Evolutionary conservation across 2,797 vertebrate genomes (phyloP), one percentile per base, ranked within the genome.

Genomic region (Onychomys torridus): DNA sequence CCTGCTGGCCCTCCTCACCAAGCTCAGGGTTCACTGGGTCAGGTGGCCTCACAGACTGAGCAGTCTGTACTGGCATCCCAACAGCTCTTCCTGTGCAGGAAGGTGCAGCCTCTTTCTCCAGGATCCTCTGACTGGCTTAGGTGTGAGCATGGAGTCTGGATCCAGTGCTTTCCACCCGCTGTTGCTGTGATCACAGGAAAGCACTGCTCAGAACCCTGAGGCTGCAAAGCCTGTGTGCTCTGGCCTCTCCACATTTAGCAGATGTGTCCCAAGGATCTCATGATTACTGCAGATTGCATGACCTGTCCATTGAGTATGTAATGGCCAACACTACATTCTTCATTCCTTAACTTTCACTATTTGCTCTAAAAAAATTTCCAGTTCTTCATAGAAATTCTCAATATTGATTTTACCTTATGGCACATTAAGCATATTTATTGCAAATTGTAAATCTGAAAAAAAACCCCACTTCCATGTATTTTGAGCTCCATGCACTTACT

Each of bases 121-220:
- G 17, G 3, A 23, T 61, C 25, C 57, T 82, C 79, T 27, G 55
- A 82, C 2, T 9, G 55, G 23, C 55, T 61, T 82, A 25, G 78
- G 23, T 59, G 55, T 82, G n/a, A 59, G 52, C 55, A 16, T 37
- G 0, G 1, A 40, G n/a, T 37, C 6, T 8, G 55, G 3, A 37
- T 37, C 23, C 40, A 40, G 14, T 40, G n/a, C 3, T 32, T 46
- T 34, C 17, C 6, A 49, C 11, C 10, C 7, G 19, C 3, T 25
- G 61, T 17, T n/a, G 43, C 40, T 25, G 32, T 69, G 83, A 21
- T 23, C 63, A 25, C 29, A 16, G 83, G 83, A 65, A 49, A 85
- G 12, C 11, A 25, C 43, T 2, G 0, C 17, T 67, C 17, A 2
- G 63, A 43, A 17, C 29, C 17, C 0, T 0, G 14, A 10, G 2